Evolutionary conservation across 2,888 invertebrate species (phyloP).

Genomic region (Agrochola circellaris): DNA sequence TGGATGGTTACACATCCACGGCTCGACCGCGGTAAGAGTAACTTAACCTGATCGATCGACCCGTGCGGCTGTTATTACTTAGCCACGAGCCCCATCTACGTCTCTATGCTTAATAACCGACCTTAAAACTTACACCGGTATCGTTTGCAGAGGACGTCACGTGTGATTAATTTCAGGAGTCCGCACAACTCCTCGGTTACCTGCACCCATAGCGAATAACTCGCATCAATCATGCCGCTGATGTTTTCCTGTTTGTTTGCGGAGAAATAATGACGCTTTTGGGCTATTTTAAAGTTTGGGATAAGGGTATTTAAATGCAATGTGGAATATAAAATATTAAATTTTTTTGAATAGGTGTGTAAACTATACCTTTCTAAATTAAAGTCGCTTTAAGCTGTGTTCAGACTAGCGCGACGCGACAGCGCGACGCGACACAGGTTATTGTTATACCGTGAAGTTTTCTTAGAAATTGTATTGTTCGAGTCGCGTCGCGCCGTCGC

Average conservation of each 20-base stretch:
- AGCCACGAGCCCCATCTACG: not conserved
- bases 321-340: not conserved
- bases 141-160: conserved; percentile 51
- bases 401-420: too few relatives aligned
- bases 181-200: conserved; percentile 38
- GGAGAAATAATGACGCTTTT: conserved; percentile 45
- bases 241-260: conserved; percentile 55
- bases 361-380: too few relatives aligned
- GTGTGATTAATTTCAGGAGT: conserved; percentile 54
- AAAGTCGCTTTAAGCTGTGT: too few relatives aligned
- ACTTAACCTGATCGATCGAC: not conserved
- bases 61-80: not conserved
- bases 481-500: too few relatives aligned
- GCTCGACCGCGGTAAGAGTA: not conserved
- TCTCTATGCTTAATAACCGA: conserved; percentile 14
- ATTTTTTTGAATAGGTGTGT: not conserved
- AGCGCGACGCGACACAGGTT: too few relatives aligned
- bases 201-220: conserved; percentile 50
- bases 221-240: conserved; percentile 54
- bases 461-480: too few relatives aligned
- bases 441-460: too few relatives aligned
- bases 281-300: conserved; percentile 33
- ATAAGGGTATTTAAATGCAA: conserved; percentile 7
- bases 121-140: conserved; percentile 12
- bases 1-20: not conserved